Conservation (phyloP, 2,888 invertebrate genomes). For the Polietes domitor region DNA sequence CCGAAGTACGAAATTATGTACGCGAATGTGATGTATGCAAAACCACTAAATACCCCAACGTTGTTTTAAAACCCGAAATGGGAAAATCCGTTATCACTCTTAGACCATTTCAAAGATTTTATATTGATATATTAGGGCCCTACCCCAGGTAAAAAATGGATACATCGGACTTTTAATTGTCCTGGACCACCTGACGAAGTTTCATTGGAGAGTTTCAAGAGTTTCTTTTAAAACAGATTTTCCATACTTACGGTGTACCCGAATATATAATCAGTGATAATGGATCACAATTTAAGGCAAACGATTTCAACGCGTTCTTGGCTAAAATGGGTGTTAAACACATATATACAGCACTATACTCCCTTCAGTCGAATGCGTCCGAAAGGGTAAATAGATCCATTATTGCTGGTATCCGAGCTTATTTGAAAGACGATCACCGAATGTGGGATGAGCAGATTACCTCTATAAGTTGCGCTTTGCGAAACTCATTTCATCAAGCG, state of each 20-base stretch:
- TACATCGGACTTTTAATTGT: too few species aligned
- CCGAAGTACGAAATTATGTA: not conserved
- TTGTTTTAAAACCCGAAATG: slow-evolving; percentile 22
- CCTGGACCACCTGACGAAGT: too few species aligned
- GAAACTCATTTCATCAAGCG: slow-evolving; percentile 48
- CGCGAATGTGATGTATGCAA: not conserved
- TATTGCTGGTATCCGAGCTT: slow-evolving; percentile 70
- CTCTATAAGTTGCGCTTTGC: slow-evolving; percentile 45
- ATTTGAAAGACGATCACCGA: slow-evolving; percentile 55
- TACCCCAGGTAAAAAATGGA: slow-evolving; percentile 29
- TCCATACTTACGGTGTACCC: slow-evolving; percentile 68
- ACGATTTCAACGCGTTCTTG: slow-evolving; percentile 58
- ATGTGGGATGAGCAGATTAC: slow-evolving; percentile 55
- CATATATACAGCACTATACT: too few species aligned
- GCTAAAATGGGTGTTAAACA: slow-evolving; percentile 56
- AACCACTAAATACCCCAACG: slow-evolving; percentile 19
- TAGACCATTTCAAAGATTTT: not conserved
- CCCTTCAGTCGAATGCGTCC: slow-evolving; percentile 74
- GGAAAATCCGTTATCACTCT: too few species aligned
- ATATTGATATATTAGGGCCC: too few species aligned
- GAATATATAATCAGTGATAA: slow-evolving; percentile 69
- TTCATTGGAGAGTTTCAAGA: slow-evolving; percentile 12
- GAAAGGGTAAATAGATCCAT: slow-evolving; percentile 74
- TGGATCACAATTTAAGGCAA: slow-evolving; percentile 70
- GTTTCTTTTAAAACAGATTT: not conserved